Evolutionary conservation across 2,113 vertebrate genomes (phyloP), one percentile per base, ranked within the genome.

Genomic region (Seriola quinqueradiata): DNA sequence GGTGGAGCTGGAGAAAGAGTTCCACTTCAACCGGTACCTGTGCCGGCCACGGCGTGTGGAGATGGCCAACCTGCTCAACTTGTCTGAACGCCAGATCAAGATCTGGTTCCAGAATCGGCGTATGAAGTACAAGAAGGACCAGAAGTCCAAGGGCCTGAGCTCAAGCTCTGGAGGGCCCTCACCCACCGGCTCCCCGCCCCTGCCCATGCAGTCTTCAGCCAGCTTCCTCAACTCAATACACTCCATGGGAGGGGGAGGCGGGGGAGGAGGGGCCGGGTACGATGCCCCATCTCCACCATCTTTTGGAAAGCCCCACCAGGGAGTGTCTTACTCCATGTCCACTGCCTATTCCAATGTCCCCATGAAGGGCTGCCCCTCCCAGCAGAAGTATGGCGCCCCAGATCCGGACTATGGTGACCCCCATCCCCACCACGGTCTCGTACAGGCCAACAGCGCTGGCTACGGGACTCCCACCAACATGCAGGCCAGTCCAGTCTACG

Each of bases 41-140:
- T 98, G 97, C 94, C 90, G 98, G 67, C 98, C 97, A 1, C 96
- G 98, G 5, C 96, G 97, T 0, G 97, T 99, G 92, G 98, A 99
- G 92, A 99, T 99, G 97, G 98, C 98, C 81, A 98, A 99, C 93
- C 92, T 99, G 92, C 97, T 99, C 74, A 98, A 98, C 92, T 96
- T 99, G 89, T 98, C 97, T 11, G 98, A 99, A 89, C 94, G 98
- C 75, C 98, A 99, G 95, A 99, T 99, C 94, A 99, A 99, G 95
- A 99, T 99, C 91, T 99, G 98, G 98, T 99, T 99, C 93, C 98
- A 99, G 95, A 99, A 99, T 93, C 89, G 97, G 19, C 95, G 98
- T 82, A 99, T 99, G 98, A 99, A 99, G 86, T 99, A 99, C 89
- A 99, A 99, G 81, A 99, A 99, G 73, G 98, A 99, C 93, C 98